Evolutionary conservation across 2,797 vertebrate species (phyloP).

Genomic region (Pampus argenteus): DNA sequence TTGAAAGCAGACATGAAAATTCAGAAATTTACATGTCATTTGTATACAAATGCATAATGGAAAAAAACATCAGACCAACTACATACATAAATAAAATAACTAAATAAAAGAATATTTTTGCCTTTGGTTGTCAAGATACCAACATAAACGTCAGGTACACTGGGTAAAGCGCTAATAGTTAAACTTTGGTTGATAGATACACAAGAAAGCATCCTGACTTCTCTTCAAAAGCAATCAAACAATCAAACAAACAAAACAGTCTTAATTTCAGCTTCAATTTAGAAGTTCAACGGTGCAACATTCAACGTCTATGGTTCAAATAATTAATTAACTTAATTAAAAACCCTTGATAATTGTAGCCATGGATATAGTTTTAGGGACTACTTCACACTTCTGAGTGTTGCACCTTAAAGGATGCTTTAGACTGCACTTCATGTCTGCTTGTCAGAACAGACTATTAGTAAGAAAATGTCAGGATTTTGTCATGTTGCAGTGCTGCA

Average conservation of each 20-base stretch:
- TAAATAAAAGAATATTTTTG: conserved; percentile 11
- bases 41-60: conserved; percentile 28
- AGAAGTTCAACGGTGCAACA: not conserved
- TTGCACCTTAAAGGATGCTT: not conserved
- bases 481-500: not conserved
- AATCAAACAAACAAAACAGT: not conserved
- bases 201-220: conserved; percentile 39
- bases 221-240: conserved; percentile 1
- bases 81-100: conserved; percentile 30
- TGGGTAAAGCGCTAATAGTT: conserved; percentile 28
- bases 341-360: not conserved
- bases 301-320: conserved; percentile 1
- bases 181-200: conserved; percentile 66
- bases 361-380: conserved; percentile 7
- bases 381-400: conserved; percentile 7
- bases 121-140: conserved; percentile 55
- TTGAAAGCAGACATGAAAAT: conserved; percentile 36
- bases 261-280: not conserved
- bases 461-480: not conserved
- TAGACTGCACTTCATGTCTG: not conserved
- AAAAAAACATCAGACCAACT: conserved; percentile 10
- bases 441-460: not conserved
- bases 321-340: not conserved
- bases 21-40: conserved; percentile 32
- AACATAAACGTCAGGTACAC: conserved; percentile 43